Evolutionary conservation across 1,140 invertebrate species (phyloP).

Genomic region (Drosophila malerkotliana): DNA sequence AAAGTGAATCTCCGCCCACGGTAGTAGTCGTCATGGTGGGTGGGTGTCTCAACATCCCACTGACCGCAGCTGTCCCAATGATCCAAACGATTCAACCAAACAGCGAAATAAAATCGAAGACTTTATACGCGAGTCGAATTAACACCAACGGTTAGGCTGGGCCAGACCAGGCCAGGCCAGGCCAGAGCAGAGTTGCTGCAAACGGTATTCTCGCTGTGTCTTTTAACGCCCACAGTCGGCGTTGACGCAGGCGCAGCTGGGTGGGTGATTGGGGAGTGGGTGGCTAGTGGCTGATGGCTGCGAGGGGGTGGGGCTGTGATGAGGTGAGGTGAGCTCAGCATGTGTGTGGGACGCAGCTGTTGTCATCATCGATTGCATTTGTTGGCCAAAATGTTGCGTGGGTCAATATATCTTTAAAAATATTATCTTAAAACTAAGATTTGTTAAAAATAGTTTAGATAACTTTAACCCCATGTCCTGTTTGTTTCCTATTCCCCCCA

Average conservation of each 20-base stretch:
- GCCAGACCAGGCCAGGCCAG: constrained; percentile 8
- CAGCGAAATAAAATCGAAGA: constrained; percentile 67
- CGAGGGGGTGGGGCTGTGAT: constrained; percentile 23
- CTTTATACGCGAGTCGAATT: constrained; percentile 68
- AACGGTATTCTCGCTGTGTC: constrained; percentile 32
- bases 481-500: neutral
- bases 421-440: neutral
- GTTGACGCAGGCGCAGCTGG: constrained; percentile 61
- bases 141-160: constrained; percentile 38
- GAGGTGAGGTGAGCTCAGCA: constrained; percentile 37
- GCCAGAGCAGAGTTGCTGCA: constrained; percentile 1
- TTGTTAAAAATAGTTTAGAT: no score
- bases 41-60: constrained; percentile 58
- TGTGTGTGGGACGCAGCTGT: constrained; percentile 48
- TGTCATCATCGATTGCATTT: constrained; percentile 65
- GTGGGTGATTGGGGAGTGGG: constrained; percentile 22
- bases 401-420: constrained; percentile 30
- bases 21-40: constrained; percentile 61
- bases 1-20: constrained; percentile 16
- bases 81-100: constrained; percentile 29
- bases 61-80: constrained; percentile 54
- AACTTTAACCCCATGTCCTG: no score
- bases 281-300: constrained; percentile 9
- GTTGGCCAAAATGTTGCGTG: constrained; percentile 52
- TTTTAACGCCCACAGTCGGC: constrained; percentile 51